These are phyloP conservation scores for Andricus grossulariae DNA, from an alignment of 1,140 invertebrate genomes.

Conservation along the genomic window DNA sequence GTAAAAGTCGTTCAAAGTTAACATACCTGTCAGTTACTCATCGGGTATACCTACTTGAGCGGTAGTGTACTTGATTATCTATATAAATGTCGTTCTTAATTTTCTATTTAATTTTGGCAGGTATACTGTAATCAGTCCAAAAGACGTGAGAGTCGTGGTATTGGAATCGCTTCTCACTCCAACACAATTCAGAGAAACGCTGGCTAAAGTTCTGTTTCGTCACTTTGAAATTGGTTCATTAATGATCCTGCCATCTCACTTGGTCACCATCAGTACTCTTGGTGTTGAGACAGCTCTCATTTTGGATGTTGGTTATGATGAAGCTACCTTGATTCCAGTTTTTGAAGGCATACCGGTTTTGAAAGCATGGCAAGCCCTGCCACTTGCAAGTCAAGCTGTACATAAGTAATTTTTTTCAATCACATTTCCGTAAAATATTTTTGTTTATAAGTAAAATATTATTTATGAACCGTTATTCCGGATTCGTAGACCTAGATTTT, in stretches of 20 bases:
- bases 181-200: conserved; percentile 87
- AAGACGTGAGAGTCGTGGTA: conserved; percentile 92
- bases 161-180: conserved; percentile 92
- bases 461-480: too few species aligned
- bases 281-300: conserved; percentile 88
- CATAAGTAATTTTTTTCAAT: conserved; percentile 76
- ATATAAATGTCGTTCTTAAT: conserved; percentile 77
- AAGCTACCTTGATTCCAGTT: conserved; percentile 88
- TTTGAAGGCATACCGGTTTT: conserved; percentile 90
- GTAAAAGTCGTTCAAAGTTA: too few species aligned
- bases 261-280: conserved; percentile 86
- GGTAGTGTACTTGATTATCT: conserved; percentile 30
- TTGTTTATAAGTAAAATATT: background rate
- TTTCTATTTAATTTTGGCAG: conserved; percentile 80
- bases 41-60: conserved; percentile 36
- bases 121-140: conserved; percentile 92
- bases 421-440: background rate
- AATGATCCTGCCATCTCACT: conserved; percentile 86
- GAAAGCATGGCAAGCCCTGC: conserved; percentile 86
- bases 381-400: conserved; percentile 82
- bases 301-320: conserved; percentile 90
- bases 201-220: conserved; percentile 93
- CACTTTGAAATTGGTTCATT: conserved; percentile 90
- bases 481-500: too few species aligned
- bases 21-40: too few species aligned